phyloP scores from a whole-genome alignment of 2,113 vertebrate species.

The Peucedramus taeniatus region DNA sequence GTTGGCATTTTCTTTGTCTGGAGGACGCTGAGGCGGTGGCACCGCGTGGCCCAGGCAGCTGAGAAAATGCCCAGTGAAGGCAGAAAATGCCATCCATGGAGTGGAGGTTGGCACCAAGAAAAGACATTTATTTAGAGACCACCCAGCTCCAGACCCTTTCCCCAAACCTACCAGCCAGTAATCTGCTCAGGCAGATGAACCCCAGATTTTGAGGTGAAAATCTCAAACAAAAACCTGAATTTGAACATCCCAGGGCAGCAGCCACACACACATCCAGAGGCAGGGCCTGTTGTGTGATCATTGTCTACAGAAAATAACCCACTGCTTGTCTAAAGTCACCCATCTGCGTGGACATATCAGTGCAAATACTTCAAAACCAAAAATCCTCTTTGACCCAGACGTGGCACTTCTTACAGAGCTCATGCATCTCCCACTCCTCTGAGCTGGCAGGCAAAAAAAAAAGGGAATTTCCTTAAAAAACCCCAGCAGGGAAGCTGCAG shows the following conservation, averaged over 20 bases:
- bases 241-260: fast-evolving
- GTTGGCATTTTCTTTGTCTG: not conserved
- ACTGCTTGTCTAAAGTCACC: fast-evolving
- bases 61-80: not conserved
- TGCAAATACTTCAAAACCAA: not conserved
- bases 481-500: fast-evolving
- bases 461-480: not conserved
- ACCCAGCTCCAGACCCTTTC: not conserved
- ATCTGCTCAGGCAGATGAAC: fast-evolving
- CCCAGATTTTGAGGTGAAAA: not conserved
- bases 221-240: fast-evolving
- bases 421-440: not conserved
- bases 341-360: fast-evolving
- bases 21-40: not conserved
- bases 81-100: fast-evolving
- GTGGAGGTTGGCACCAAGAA: not conserved
- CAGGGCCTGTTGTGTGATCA: fast-evolving
- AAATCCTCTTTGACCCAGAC: not conserved
- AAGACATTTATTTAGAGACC: not conserved
- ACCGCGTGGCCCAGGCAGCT: not conserved
- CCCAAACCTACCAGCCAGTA: fast-evolving
- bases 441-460: not conserved
- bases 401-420: not conserved
- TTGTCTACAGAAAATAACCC: not conserved
- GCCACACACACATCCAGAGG: fast-evolving